Evolutionary conservation across 2,888 invertebrate species (phyloP).

Genomic region (Catocala fraxini): DNA sequence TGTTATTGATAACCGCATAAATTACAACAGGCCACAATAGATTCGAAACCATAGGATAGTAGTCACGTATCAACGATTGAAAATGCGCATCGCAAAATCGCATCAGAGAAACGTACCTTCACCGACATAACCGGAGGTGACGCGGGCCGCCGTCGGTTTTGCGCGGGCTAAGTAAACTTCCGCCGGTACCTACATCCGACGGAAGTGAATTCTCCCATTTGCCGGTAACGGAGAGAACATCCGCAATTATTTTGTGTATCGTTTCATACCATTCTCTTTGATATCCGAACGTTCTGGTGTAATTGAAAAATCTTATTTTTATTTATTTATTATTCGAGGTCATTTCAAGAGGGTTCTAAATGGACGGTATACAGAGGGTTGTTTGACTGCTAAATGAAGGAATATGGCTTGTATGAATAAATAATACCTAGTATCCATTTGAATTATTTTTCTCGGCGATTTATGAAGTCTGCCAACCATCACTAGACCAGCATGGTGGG

Average conservation of each 20-base stretch:
- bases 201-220: slow-evolving; percentile 77
- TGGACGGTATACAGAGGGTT: no score
- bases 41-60: no score
- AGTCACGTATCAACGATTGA: not conserved
- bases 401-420: no score
- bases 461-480: no score
- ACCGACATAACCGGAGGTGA: slow-evolving; percentile 60
- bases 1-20: no score
- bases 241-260: slow-evolving; percentile 74
- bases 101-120: slow-evolving; percentile 24
- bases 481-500: no score
- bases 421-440: no score
- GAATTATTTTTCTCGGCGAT: no score
- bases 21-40: no score
- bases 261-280: slow-evolving; percentile 56
- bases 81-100: slow-evolving; percentile 29
- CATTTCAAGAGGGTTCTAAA: not conserved
- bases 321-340: slow-evolving; percentile 3
- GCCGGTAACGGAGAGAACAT: slow-evolving; percentile 69
- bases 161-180: slow-evolving; percentile 81
- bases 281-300: slow-evolving; percentile 36
- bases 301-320: slow-evolving; percentile 44
- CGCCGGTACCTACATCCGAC: slow-evolving; percentile 70
- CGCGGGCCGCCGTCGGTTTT: slow-evolving; percentile 67
- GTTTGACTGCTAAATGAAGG: no score